Conservation (phyloP, 2,888 invertebrate species). For the Keiferia lycopersicella region DNA sequence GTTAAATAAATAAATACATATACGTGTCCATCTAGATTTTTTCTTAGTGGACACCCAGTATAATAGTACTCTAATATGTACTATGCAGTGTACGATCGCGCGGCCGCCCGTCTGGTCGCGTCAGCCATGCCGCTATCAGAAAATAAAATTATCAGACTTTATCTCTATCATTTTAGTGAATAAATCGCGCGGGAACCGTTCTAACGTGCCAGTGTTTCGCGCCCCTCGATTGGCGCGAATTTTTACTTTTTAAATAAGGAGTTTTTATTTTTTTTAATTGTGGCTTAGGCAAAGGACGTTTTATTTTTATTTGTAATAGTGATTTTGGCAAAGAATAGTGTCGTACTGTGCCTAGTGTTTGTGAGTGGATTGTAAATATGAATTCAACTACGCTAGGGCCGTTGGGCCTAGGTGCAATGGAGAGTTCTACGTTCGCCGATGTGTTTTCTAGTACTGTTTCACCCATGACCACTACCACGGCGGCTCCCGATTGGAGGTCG, state of each 20-base stretch:
- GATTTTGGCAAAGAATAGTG: not conserved
- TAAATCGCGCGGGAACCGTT: slow-evolving; percentile 15
- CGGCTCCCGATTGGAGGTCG: slow-evolving; percentile 27
- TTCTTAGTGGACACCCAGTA: too few species aligned
- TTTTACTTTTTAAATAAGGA: not conserved
- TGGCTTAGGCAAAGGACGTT: too few species aligned
- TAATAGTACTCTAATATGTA: too few species aligned
- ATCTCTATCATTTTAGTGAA: slow-evolving; percentile 4
- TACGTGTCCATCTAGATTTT: too few species aligned
- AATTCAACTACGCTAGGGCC: slow-evolving; percentile 15
- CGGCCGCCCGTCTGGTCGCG: slow-evolving; percentile 13
- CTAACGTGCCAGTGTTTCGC: slow-evolving; percentile 15
- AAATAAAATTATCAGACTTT: slow-evolving; percentile 17
- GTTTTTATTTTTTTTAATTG: not conserved
- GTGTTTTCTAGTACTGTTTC: slow-evolving; percentile 10
- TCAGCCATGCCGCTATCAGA: not conserved
- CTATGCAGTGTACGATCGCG: not conserved
- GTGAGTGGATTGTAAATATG: slow-evolving; percentile 4
- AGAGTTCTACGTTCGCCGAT: not conserved
- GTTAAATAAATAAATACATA: too few species aligned
- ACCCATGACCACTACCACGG: not conserved
- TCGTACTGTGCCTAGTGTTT: not conserved
- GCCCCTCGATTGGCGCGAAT: not conserved
- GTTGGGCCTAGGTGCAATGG: not conserved
- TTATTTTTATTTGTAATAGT: not conserved